Percentiles rank a stretch among this genome's conserved stretches.
phyloP scores from a whole-genome alignment of 2,888 invertebrate genomes.

The Lysandra coridon region DNA sequence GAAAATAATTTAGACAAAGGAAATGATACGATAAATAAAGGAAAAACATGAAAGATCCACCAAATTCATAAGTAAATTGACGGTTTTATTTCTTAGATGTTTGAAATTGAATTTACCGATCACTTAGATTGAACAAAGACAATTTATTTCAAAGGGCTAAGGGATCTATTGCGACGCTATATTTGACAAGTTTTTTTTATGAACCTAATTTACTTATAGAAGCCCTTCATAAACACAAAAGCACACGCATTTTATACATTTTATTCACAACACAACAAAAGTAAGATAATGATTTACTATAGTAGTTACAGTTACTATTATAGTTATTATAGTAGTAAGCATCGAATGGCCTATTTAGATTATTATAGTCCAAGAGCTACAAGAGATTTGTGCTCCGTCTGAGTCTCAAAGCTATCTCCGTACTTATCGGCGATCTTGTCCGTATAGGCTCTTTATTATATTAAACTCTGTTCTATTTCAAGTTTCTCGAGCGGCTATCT shows the following conservation, averaged over 20 bases:
- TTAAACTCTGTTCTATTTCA: not conserved
- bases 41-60: not conserved
- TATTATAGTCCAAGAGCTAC: slow-evolving; percentile 4
- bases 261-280: not conserved
- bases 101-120: slow-evolving; percentile 22
- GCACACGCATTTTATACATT: too few species aligned
- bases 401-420: not conserved
- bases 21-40: slow-evolving; percentile 10
- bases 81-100: slow-evolving; percentile 19
- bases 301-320: not conserved
- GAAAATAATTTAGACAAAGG: not conserved
- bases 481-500: not conserved
- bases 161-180: not conserved
- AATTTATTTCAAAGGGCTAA: slow-evolving; percentile 20
- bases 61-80: slow-evolving; percentile 15
- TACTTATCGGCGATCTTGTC: not conserved
- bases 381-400: not conserved
- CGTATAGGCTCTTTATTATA: slow-evolving; percentile 1
- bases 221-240: too few species aligned
- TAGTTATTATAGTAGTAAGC: not conserved
- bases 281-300: not conserved
- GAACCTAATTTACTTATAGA: not conserved
- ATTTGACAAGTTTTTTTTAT: not conserved
- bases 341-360: slow-evolving; percentile 1
- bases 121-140: not conserved